These are phyloP conservation scores for Ennomos quercinarius DNA, from an alignment of 2,888 invertebrate genomes.

Conservation along the genomic window DNA sequence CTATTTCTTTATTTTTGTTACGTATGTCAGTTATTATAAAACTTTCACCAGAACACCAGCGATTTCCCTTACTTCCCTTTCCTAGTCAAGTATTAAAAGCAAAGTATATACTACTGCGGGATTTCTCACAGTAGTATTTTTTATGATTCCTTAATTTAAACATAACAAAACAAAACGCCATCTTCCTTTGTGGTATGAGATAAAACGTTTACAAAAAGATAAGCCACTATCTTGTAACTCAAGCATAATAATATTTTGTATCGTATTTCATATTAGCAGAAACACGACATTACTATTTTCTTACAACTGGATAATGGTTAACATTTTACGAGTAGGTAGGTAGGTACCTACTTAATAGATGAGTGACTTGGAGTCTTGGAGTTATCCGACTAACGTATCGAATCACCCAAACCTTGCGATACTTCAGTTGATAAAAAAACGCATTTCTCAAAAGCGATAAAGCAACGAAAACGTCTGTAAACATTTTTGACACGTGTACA, in stretches of 20 bases:
- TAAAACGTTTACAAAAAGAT: conserved; percentile 18
- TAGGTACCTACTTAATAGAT: conserved; percentile 23
- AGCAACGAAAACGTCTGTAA: conserved; percentile 64
- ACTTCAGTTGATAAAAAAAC: conserved; percentile 53
- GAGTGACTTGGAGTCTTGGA: conserved; percentile 26
- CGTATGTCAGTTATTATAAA: no score
- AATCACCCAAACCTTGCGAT: conserved; percentile 48
- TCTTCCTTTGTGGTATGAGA: conserved; percentile 15
- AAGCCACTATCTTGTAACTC: conserved; percentile 16
- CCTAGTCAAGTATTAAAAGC: no score
- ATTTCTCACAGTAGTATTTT: no score
- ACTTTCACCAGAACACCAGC: no score
- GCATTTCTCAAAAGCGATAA: conserved; percentile 61
- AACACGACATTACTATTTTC: conserved; percentile 29
- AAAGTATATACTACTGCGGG: no score
- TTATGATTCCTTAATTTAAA: no score
- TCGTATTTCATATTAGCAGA: conserved; percentile 31
- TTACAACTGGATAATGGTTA: conserved; percentile 27
- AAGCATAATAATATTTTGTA: conserved; percentile 21
- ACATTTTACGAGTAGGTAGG: conserved; percentile 22
- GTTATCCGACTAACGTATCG: conserved; percentile 29
- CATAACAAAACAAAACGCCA: conserved; percentile 3
- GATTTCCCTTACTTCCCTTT: no score
- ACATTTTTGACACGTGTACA: conserved; percentile 73
- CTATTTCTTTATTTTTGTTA: no score